Evolutionary conservation across 2,797 vertebrate species (phyloP), one percentile per base, ranked within the genome.

Genomic region (Perodicticus potto): DNA sequence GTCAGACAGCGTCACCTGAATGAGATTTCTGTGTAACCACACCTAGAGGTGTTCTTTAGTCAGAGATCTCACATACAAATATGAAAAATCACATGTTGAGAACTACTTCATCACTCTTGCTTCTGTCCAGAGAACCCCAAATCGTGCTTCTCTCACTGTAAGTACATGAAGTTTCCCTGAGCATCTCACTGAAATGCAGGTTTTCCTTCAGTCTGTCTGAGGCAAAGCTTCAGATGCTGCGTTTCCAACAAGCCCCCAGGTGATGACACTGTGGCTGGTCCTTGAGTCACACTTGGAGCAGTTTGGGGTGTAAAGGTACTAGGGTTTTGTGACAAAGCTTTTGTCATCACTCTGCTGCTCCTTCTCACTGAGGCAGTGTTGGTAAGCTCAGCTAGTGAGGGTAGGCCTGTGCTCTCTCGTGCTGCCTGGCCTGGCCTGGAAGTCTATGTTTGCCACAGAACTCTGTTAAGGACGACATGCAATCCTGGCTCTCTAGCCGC

Each of bases 301-400:
- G 49, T 34, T 67, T 32, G 13, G 76, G 65, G 29, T 45, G 34
- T 83, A 65, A 91, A 76, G 83, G 43, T 65, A 83, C 83, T 16
- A 22, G 29, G 77, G 12, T 63, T 95, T 82, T 61, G 43, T 80
- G 69, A 80, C 17, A 29, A 61, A 90, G 57, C 34, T 65, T 93
- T 93, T 55, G 25, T 70, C 57, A 57, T 37, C 45, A 61, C 13
- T n/a, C 10, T 40, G 63, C 23, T 63, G 49, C 32, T 91, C 34
- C 55, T 89, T 90, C 85, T 93, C 80, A 43, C 86, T 89, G 63
- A 86, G 72, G 61, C 86, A 73, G 4, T 25, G 2, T 34, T 81
- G 76, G 78, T 93, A 89, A 82, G 73, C 81, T 95, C 34, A 72
- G 49, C 37, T 45, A 67, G 61, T 37, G 16, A 22, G 67, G 11